Conservation (phyloP, 92 coral and sea anemone genomes). For the Zoanthus sociatus region DNA sequence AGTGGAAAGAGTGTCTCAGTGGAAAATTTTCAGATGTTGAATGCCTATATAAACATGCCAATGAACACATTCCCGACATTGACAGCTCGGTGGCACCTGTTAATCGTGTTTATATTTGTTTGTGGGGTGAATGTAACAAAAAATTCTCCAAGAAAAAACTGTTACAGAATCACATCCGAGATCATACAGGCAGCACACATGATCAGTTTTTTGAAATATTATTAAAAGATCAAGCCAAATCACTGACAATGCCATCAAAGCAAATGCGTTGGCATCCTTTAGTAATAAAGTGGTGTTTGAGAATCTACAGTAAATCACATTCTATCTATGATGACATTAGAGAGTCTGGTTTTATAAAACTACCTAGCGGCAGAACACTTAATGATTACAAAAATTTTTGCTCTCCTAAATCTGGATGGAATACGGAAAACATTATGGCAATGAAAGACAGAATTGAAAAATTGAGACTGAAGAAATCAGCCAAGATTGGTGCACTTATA, state of each 20-base stretch:
- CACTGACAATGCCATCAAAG: constrained; percentile 52
- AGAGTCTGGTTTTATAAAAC: constrained; percentile 48
- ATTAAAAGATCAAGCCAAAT: constrained; percentile 29
- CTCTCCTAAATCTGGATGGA: constrained; percentile 32
- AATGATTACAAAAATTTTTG: constrained; percentile 55
- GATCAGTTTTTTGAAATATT: constrained; percentile 5
- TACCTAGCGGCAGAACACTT: constrained; percentile 39
- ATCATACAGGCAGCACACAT: constrained; percentile 24
- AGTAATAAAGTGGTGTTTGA: constrained; percentile 23
- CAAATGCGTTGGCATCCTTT: constrained; percentile 56
- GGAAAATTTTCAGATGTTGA: constrained; percentile 42
- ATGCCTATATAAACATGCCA: constrained; percentile 42
- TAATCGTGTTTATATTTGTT: constrained; percentile 32
- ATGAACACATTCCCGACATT: constrained; percentile 49
- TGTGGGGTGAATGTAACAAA: constrained; percentile 44
- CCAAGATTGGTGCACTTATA: constrained; percentile 45
- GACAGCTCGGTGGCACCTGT: constrained; percentile 32
- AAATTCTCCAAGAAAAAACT: constrained; percentile 41
- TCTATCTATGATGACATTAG: constrained; percentile 38
- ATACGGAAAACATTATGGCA: constrained; percentile 24
- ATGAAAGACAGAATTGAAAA: constrained; percentile 32
- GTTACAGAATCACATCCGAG: constrained; percentile 11
- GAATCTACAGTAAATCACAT: constrained; percentile 47
- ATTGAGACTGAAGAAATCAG: constrained; percentile 4
- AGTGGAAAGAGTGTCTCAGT: constrained; percentile 34